phyloP scores from a whole-genome alignment of 2,113 vertebrate species.

The Mesoclemmys tuberculata region DNA sequence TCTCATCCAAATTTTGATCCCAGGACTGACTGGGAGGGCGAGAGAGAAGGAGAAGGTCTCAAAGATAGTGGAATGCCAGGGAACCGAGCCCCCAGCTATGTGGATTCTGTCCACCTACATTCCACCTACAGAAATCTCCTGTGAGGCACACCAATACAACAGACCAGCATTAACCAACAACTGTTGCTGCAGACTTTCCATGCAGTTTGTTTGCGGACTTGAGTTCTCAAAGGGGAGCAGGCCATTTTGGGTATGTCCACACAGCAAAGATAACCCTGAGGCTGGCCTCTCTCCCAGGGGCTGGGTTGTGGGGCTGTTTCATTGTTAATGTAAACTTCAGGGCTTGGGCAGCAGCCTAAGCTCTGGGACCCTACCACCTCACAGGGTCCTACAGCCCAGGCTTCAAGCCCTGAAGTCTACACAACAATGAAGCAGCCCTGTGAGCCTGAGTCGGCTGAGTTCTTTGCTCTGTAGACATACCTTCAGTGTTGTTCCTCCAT shows the following conservation, averaged over 20 bases:
- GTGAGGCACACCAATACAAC: neutral
- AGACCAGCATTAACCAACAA: neutral
- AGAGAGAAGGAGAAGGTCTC: neutral
- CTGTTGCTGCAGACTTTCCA: neutral
- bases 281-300: too few species aligned
- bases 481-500: neutral
- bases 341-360: too few species aligned
- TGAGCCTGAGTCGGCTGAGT: too few species aligned
- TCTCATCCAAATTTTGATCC: rapidly evolving
- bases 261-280: too few species aligned
- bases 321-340: too few species aligned
- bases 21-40: neutral
- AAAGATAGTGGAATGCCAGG: neutral
- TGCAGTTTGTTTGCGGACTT: neutral
- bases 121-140: neutral
- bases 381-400: too few species aligned
- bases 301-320: too few species aligned
- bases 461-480: too few species aligned
- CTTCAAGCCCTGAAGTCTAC: too few species aligned
- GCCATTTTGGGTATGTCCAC: neutral
- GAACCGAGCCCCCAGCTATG: neutral
- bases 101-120: neutral
- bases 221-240: neutral
- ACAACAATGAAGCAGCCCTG: too few species aligned
- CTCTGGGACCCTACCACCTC: too few species aligned